These are phyloP conservation scores for Sminthopsis crassicaudata DNA, from an alignment of 2,113 vertebrate species.

Conservation along the genomic window DNA sequence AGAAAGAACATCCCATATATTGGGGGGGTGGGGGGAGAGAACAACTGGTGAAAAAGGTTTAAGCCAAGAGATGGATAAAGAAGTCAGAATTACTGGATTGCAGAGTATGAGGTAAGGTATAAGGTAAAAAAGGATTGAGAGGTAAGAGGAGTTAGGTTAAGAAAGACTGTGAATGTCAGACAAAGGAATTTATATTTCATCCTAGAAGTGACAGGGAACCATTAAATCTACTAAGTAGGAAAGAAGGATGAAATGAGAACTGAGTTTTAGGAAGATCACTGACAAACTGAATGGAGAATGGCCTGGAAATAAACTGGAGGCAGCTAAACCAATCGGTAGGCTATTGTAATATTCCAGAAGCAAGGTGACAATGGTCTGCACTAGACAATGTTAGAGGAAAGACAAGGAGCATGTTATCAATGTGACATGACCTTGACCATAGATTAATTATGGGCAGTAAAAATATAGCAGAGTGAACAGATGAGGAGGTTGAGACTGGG, in stretches of 20 bases:
- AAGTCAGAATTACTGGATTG: too few species aligned
- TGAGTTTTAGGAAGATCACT: background rate
- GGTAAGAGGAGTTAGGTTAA: background rate
- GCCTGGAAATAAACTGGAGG: background rate
- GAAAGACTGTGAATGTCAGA: background rate
- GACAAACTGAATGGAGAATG: background rate
- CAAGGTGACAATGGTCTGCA: too few species aligned
- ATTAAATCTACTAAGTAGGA: background rate
- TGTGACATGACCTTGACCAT: background rate
- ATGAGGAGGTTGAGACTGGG: background rate
- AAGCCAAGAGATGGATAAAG: too few species aligned
- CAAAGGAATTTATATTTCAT: background rate
- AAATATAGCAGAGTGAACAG: background rate
- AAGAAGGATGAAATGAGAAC: background rate
- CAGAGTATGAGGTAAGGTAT: background rate
- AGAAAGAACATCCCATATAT: background rate
- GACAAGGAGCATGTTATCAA: background rate
- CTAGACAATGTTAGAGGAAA: background rate
- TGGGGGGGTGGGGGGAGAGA: too few species aligned
- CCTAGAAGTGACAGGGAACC: background rate
- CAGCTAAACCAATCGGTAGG: too few species aligned
- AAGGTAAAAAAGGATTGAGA: too few species aligned
- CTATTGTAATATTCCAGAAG: background rate
- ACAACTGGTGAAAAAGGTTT: too few species aligned
- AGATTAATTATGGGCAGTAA: background rate